Evolutionary conservation across 2,113 vertebrate species (phyloP).

Genomic region (Riparia riparia): DNA sequence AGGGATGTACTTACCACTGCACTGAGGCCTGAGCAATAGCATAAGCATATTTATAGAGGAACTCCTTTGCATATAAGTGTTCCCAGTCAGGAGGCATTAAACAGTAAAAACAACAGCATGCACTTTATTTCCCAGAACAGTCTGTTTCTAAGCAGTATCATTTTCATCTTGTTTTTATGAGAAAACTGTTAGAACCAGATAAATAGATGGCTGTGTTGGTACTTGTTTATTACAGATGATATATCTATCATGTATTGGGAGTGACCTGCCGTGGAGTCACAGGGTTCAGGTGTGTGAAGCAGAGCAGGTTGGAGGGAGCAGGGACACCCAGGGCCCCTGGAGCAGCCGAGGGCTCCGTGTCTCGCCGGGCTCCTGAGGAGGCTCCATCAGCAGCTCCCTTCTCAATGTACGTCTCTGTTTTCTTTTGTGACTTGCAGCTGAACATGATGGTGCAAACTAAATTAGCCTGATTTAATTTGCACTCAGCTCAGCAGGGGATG

Average conservation of each 20-base stretch:
- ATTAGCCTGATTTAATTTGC: slow-evolving; percentile 57
- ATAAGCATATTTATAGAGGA: background rate
- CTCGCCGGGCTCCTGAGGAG: fast-evolving
- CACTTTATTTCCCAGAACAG: slow-evolving; percentile 9
- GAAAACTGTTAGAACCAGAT: slow-evolving; percentile 22
- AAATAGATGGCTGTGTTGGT: background rate
- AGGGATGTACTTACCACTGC: background rate
- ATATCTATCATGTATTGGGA: background rate
- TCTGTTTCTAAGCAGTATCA: slow-evolving; percentile 18
- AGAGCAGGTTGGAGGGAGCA: background rate
- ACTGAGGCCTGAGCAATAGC: background rate
- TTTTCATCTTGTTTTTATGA: slow-evolving; percentile 16
- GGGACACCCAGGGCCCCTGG: background rate
- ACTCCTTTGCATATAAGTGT: background rate
- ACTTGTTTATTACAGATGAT: background rate
- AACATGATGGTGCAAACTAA: slow-evolving; percentile 14
- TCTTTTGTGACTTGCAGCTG: background rate
- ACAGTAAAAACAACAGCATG: slow-evolving; percentile 16
- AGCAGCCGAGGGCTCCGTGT: fast-evolving
- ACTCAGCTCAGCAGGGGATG: background rate
- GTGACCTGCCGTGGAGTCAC: background rate
- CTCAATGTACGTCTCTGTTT: background rate
- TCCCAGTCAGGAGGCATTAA: slow-evolving; percentile 28
- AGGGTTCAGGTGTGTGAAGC: background rate
- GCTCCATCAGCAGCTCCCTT: background rate